Percentiles rank a stretch among this genome's conserved stretches.
These are phyloP conservation scores for Graphium colonna DNA, from an alignment of 2,888 invertebrate genomes.

Conservation along the genomic window DNA sequence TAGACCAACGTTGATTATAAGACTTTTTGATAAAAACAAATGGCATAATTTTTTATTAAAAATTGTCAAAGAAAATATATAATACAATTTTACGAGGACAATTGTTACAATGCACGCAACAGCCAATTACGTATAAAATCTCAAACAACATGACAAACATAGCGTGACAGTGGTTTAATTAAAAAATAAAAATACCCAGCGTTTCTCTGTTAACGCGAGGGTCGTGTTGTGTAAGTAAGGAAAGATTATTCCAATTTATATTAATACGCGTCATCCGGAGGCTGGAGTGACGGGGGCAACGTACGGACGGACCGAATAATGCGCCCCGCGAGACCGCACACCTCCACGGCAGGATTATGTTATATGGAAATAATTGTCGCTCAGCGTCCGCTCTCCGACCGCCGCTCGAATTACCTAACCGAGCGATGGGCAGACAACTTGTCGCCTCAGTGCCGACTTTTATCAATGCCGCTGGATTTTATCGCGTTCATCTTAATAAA, in stretches of 20 bases:
- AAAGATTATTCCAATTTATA: constrained; percentile 61
- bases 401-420: constrained; percentile 53
- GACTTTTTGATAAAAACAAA: constrained; percentile 10
- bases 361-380: constrained; percentile 73
- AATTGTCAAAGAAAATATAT: not conserved
- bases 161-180: constrained; percentile 14
- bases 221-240: constrained; percentile 45
- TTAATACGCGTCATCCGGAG: constrained; percentile 58
- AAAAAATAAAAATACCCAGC: constrained; percentile 18
- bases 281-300: constrained; percentile 40
- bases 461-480: constrained; percentile 51
- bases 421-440: constrained; percentile 57
- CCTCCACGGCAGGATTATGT: constrained; percentile 65
- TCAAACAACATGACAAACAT: not conserved
- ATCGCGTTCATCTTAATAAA: too few species aligned
- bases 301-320: constrained; percentile 49
- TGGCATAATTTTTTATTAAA: too few species aligned
- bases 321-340: constrained; percentile 59
- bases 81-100: too few species aligned
- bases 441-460: constrained; percentile 56
- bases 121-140: too few species aligned
- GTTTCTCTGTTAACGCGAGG: constrained; percentile 43
- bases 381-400: constrained; percentile 52
- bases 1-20: not conserved
- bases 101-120: too few species aligned